Evolutionary conservation across 2,113 vertebrate genomes (phyloP).

Genomic region (Atrichornis clamosus): DNA sequence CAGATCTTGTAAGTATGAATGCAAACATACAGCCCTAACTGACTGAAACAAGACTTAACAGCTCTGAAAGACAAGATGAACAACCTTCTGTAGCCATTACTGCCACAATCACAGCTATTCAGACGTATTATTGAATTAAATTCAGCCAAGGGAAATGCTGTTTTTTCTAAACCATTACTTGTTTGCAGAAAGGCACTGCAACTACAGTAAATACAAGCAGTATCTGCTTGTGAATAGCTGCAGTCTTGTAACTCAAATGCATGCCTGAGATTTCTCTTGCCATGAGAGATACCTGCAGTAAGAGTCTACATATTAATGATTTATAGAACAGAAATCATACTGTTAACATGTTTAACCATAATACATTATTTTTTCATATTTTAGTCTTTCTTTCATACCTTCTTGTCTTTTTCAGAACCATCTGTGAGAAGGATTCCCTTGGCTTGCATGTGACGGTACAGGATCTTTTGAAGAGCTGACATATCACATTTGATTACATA

Average conservation of each 20-base stretch:
- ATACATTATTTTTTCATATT: neutral
- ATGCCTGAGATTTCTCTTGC: neutral
- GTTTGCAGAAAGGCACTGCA: neutral
- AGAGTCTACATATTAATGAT: neutral
- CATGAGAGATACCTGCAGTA: neutral
- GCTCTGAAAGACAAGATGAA: neutral
- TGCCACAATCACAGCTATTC: neutral
- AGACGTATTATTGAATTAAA: neutral
- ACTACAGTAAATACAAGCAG: neutral
- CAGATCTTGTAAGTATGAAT: neutral
- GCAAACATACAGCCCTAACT: neutral
- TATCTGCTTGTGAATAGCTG: neutral
- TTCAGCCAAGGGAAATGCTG: neutral
- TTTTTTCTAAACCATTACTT: neutral
- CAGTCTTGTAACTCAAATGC: neutral
- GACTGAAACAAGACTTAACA: neutral
- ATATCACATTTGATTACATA: conserved; percentile 98
- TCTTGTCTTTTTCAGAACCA: conserved; percentile 98
- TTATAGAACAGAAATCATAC: neutral
- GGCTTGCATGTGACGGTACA: conserved; percentile 97
- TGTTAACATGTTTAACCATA: neutral
- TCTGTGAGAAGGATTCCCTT: conserved; percentile 98
- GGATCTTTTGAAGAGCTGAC: conserved; percentile 96
- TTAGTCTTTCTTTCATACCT: conserved; percentile 72
- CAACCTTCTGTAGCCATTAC: neutral